Base-by-base conservation (phyloP, 2,888 invertebrate species). In the Stratiomys singularior region DNA sequence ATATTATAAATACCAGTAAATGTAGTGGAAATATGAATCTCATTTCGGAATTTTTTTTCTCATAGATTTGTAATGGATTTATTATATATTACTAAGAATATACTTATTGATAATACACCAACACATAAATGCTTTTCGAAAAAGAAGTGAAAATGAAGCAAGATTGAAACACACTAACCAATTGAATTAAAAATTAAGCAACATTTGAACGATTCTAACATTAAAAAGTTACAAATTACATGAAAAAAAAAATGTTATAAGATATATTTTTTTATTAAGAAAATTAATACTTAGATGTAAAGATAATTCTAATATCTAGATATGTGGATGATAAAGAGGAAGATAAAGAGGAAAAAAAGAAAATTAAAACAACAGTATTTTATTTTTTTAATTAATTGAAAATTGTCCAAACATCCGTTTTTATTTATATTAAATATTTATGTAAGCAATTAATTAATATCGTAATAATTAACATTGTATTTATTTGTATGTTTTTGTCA, bases 341-440 rank as follows among this genome's bases (percentile, higher is more conserved):
- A 47, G 44, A 60, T 60, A 25, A 60, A 23, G 60, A 60, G 13
- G 60, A 60, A 18, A 15, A 21, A 21, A 15, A 60, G 7, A 25
- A 60, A 60, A 23, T 60, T 11, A 60, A 60, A 60, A 5, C 52
- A 72, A 58, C 74, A 74, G 74, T 74, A 74, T 74, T 74, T 74
- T 74, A 74, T 74, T 74, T 74, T 60, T 46, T 74, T 58, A 74
- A 74, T 30, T 72, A 72, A 72, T 72, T 58, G 23, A 72, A 60
- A 56, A 37, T 56, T 74, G 74, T 74, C 44, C 74, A 74, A 69
- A 27, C n/a, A 23, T 69, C 69, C 46, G 46, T 15, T 46, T 47
- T 69, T 37, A 74, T 74, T 74, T 74, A 74, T 74, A 74, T 74
- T 74, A 74, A 74, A 74, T 74, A 74, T 74, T 74, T 74, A 74